These are phyloP conservation scores for Heliconius sara DNA, from an alignment of 2,888 invertebrate genomes.

Conservation along the genomic window DNA sequence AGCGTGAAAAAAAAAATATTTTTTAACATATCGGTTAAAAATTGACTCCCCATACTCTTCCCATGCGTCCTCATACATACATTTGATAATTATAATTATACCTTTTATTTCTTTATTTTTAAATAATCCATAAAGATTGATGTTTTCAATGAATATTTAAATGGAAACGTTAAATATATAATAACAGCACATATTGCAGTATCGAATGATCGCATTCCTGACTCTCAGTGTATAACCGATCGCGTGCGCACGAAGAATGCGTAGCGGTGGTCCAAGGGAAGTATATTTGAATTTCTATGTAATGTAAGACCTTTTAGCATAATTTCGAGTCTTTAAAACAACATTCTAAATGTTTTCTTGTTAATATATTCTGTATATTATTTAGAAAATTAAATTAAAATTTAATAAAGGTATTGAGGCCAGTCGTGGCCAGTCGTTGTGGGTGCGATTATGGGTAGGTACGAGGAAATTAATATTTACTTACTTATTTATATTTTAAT, in stretches of 20 bases:
- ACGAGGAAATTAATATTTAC: too few relatives aligned
- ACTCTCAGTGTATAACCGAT: constrained; percentile 66
- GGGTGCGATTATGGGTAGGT: too few relatives aligned
- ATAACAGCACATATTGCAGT: constrained; percentile 48
- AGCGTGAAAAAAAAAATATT: too few relatives aligned
- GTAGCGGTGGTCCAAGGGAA: constrained; percentile 48
- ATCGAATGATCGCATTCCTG: constrained; percentile 69
- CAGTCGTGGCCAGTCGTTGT: too few relatives aligned
- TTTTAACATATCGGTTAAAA: not conserved
- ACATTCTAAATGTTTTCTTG: too few relatives aligned
- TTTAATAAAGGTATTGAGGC: too few relatives aligned
- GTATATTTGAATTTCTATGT: not conserved
- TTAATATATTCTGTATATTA: too few relatives aligned
- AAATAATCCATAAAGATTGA: not conserved
- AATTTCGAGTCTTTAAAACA: too few relatives aligned
- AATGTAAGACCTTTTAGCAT: not conserved
- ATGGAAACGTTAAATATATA: constrained; percentile 29
- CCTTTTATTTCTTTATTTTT: not conserved
- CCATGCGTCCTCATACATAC: not conserved
- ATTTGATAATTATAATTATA: not conserved
- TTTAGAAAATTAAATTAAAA: too few relatives aligned
- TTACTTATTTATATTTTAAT: too few relatives aligned
- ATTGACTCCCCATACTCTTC: not conserved
- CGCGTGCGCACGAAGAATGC: constrained; percentile 70
- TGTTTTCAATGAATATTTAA: constrained; percentile 25